These are phyloP conservation scores for Meteorus cinctellus DNA, from an alignment of 2,888 invertebrate species.

Conservation along the genomic window DNA sequence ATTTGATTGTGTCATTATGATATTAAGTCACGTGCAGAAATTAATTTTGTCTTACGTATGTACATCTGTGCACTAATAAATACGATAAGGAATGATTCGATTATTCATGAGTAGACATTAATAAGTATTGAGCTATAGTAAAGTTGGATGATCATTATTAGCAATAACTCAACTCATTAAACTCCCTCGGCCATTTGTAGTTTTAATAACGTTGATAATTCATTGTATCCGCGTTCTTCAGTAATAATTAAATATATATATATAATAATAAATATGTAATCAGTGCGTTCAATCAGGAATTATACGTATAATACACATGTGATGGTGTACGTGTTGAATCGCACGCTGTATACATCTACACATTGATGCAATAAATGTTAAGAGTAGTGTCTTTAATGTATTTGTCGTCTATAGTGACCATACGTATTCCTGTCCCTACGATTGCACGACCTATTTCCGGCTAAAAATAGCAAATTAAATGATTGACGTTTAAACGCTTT, in stretches of 20 bases:
- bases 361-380: background rate
- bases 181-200: background rate
- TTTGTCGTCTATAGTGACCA: constrained; percentile 58
- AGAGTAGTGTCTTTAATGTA: constrained; percentile 40
- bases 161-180: constrained; percentile 17
- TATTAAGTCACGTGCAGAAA: constrained; percentile 3
- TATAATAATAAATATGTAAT: constrained; percentile 10
- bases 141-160: background rate
- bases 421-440: constrained; percentile 57
- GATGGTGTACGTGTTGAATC: constrained; percentile 8
- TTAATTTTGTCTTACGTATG: too few species aligned
- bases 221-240: constrained; percentile 30
- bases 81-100: background rate
- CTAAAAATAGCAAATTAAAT: constrained; percentile 72
- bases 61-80: background rate
- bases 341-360: background rate
- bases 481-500: constrained; percentile 62
- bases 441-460: constrained; percentile 66
- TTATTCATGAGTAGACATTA: background rate
- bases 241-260: background rate
- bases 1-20: background rate
- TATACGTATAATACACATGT: background rate
- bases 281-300: background rate
- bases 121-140: background rate
- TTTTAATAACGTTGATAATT: constrained; percentile 23